phyloP scores from a whole-genome alignment of 1,140 invertebrate genomes.

The Andricus grossulariae region DNA sequence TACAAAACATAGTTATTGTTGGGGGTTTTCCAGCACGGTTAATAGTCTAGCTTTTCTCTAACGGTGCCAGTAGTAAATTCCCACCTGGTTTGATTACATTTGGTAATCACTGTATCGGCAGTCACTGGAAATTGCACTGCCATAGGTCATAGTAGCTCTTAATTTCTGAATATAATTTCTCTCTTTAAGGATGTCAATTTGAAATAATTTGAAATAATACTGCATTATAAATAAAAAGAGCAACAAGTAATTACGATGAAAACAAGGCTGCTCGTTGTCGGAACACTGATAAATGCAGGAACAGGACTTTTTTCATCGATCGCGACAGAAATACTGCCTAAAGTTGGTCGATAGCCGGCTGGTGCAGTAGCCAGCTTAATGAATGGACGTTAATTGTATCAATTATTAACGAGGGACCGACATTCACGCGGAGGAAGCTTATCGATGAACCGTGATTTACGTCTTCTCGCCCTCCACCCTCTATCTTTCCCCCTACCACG shows the following conservation, averaged over 20 bases:
- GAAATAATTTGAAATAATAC: background rate
- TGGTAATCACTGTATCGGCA: too few species aligned
- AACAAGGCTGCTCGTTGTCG: background rate
- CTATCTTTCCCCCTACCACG: background rate
- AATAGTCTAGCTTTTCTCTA: too few species aligned
- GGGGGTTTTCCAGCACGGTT: too few species aligned
- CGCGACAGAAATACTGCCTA: background rate
- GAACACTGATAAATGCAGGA: slow-evolving; percentile 2
- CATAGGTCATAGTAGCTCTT: too few species aligned
- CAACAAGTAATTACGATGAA: background rate
- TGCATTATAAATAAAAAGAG: background rate
- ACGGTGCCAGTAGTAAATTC: too few species aligned
- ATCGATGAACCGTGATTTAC: slow-evolving; percentile 68
- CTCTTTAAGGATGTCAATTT: background rate
- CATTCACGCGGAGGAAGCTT: slow-evolving; percentile 55
- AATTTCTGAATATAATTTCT: background rate
- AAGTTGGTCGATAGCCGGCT: background rate
- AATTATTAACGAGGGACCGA: slow-evolving; percentile 66
- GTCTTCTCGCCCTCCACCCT: slow-evolving; percentile 36
- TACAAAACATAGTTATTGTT: too few species aligned
- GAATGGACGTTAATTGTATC: slow-evolving; percentile 68
- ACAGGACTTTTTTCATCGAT: background rate
- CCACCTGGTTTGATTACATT: too few species aligned
- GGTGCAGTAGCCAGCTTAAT: slow-evolving; percentile 49
- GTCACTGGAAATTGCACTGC: too few species aligned